phyloP scores from a whole-genome alignment of 2,113 vertebrate species.

The Eira barbara region DNA sequence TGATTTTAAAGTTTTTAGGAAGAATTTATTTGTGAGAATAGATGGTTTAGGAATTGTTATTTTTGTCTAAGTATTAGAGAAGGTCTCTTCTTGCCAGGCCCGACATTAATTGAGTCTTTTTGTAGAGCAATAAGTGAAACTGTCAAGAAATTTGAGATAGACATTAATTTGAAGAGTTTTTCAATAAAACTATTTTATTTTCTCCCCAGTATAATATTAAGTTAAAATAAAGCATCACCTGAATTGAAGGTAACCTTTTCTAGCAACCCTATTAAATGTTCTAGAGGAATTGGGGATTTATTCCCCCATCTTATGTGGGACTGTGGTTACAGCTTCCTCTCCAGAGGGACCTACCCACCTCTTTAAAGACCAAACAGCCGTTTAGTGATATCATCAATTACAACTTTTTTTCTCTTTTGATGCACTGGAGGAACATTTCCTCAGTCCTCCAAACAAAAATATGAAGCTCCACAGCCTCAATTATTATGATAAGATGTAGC shows the following conservation, averaged over 20 bases:
- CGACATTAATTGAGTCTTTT: background rate
- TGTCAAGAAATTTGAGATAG: background rate
- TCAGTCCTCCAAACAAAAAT: background rate
- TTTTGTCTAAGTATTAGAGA: background rate
- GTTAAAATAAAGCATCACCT: background rate
- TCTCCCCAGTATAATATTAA: background rate
- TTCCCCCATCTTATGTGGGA: background rate
- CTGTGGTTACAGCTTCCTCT: background rate
- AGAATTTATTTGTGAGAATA: conserved; percentile 2
- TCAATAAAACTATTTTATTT: background rate
- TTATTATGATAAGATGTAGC: background rate
- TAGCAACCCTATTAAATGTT: background rate
- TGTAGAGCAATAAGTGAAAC: background rate
- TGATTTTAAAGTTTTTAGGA: background rate
- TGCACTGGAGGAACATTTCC: background rate
- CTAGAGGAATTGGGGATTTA: background rate
- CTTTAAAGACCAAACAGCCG: background rate
- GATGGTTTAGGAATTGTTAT: background rate
- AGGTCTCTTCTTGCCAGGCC: background rate
- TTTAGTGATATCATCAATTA: background rate
- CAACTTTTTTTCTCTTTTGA: background rate
- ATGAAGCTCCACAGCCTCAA: background rate
- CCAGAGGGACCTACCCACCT: background rate
- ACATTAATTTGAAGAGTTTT: background rate
- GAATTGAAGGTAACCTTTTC: background rate